These are phyloP conservation scores for Lissonota sp. DNA, from an alignment of 2,888 invertebrate genomes.

Conservation along the genomic window DNA sequence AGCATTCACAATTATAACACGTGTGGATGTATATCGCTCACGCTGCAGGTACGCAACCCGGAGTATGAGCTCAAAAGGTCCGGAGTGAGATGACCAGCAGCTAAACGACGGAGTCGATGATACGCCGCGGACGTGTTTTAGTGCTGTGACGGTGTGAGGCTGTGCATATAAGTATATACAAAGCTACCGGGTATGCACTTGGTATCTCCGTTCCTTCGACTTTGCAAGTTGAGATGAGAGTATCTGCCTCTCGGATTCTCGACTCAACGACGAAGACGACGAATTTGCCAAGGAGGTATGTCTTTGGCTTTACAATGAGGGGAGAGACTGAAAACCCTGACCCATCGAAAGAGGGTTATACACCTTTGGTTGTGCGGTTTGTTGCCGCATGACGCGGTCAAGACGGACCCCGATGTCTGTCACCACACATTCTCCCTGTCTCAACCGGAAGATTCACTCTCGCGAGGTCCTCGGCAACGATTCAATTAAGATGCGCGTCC, in stretches of 20 bases:
- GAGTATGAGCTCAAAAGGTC: constrained; percentile 41
- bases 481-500: constrained; percentile 79
- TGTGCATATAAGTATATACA: neutral
- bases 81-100: constrained; percentile 37
- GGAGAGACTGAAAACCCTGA: constrained; percentile 56
- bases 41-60: constrained; percentile 57
- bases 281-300: constrained; percentile 27
- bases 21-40: constrained; percentile 46
- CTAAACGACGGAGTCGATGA: constrained; percentile 55
- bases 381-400: constrained; percentile 37
- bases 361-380: constrained; percentile 35
- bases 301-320: neutral
- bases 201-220: constrained; percentile 30
- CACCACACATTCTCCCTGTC: constrained; percentile 77
- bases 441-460: constrained; percentile 68
- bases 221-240: constrained; percentile 44
- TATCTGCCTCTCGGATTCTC: constrained; percentile 22
- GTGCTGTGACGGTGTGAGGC: neutral
- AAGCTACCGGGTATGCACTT: constrained; percentile 45
- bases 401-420: constrained; percentile 75
- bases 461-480: constrained; percentile 69
- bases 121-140: constrained; percentile 38
- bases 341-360: constrained; percentile 48
- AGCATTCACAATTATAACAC: constrained; percentile 45
- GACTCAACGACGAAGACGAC: constrained; percentile 16